Evolutionary conservation across 2,888 invertebrate species (phyloP).

Genomic region (Anthrax anthrax): DNA sequence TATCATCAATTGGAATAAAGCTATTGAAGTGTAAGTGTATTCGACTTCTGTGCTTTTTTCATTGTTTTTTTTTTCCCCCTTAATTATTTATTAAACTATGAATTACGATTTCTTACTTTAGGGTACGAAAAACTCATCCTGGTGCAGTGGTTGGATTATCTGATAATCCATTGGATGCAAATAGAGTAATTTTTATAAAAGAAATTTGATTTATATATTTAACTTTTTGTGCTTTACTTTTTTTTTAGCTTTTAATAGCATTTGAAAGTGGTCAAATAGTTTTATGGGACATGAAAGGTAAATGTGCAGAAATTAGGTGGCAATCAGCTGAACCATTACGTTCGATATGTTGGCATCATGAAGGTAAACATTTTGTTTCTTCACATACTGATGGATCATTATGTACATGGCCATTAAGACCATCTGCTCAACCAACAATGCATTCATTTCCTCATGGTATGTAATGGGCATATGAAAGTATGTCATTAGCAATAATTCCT

Average conservation of each 20-base stretch:
- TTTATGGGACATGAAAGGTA: slow-evolving; percentile 87
- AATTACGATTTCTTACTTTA: no score
- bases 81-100: no score
- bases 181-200: slow-evolving; percentile 55
- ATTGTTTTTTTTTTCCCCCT: no score
- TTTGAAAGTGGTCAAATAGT: slow-evolving; percentile 90
- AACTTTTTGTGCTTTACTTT: background rate
- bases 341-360: slow-evolving; percentile 92
- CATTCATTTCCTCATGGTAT: slow-evolving; percentile 84
- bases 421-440: slow-evolving; percentile 60
- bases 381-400: slow-evolving; percentile 93
- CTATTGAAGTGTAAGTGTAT: slow-evolving; percentile 91
- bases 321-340: slow-evolving; percentile 61
- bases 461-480: no score
- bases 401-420: slow-evolving; percentile 79
- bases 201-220: no score
- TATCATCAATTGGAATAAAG: slow-evolving; percentile 99
- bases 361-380: slow-evolving; percentile 94
- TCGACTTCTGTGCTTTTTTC: no score
- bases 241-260: slow-evolving; percentile 75
- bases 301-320: slow-evolving; percentile 74
- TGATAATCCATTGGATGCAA: slow-evolving; percentile 92
- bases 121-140: slow-evolving; percentile 89
- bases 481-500: background rate
- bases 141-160: slow-evolving; percentile 91